Base-by-base conservation (phyloP, 1,140 invertebrate genomes). In the Pachypsylla venusta region DNA sequence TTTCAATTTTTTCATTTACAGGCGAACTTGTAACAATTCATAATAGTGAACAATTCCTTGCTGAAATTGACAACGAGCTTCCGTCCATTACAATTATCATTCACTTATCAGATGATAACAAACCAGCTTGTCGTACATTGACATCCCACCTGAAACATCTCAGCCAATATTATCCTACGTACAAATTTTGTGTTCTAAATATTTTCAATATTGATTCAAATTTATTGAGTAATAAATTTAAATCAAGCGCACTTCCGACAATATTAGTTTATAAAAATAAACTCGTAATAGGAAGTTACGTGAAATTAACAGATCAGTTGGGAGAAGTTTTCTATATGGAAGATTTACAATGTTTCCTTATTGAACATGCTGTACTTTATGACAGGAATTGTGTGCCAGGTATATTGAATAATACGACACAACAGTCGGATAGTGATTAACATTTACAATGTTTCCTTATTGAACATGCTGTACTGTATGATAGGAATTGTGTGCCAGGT, bases 261-360 rank as follows among this genome's bases (percentile, higher is more conserved):
- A 70, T 98, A 42, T 73, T 98, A 24, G 81, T 91, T 0, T 98
- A 98, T 69, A 94, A n/a, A n/a, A n/a, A n/a, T n/a, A n/a, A n/a
- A n/a, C n/a, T n/a, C n/a, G n/a, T n/a, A n/a, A n/a, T n/a, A n/a
- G n/a, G n/a, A n/a, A n/a, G n/a, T n/a, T n/a, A n/a, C n/a, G n/a
- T n/a, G n/a, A n/a, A n/a, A n/a, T n/a, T n/a, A n/a, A n/a, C n/a
- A n/a, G n/a, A n/a, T n/a, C n/a, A n/a, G n/a, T n/a, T n/a, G n/a
- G n/a, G n/a, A n/a, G n/a, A n/a, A n/a, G n/a, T n/a, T n/a, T n/a
- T n/a, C n/a, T n/a, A n/a, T n/a, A n/a, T n/a, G n/a, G n/a, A n/a
- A n/a, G n/a, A n/a, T n/a, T n/a, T n/a, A n/a, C n/a, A n/a, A n/a
- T n/a, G n/a, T n/a, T n/a, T n/a, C n/a, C n/a, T n/a, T n/a, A n/a